These are phyloP conservation scores for Meteorus colon DNA, from an alignment of 2,888 invertebrate genomes.

Conservation along the genomic window DNA sequence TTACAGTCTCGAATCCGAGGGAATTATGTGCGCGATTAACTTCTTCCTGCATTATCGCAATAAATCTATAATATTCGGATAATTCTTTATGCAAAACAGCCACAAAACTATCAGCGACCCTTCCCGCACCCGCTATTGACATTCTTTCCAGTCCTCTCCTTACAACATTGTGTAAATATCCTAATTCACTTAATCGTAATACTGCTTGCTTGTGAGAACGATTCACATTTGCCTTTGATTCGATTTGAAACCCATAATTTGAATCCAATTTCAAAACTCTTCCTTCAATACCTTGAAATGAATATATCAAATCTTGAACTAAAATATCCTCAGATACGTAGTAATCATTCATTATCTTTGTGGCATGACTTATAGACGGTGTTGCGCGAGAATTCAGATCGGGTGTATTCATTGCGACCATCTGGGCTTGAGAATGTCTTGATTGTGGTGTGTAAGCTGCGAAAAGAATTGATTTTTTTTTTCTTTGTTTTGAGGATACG, in stretches of 20 bases:
- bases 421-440: constrained; percentile 59
- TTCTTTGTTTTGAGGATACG: neutral
- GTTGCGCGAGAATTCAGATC: constrained; percentile 57
- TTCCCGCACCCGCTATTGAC: constrained; percentile 79
- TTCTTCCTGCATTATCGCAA: constrained; percentile 91
- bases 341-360: constrained; percentile 65
- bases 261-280: constrained; percentile 82
- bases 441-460: constrained; percentile 62
- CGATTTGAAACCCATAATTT: constrained; percentile 79
- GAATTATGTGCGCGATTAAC: constrained; percentile 75
- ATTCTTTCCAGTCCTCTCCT: constrained; percentile 84
- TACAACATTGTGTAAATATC: constrained; percentile 88
- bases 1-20: constrained; percentile 63
- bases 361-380: constrained; percentile 48
- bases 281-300: constrained; percentile 92
- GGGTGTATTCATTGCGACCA: constrained; percentile 58
- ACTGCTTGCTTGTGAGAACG: constrained; percentile 79
- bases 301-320: constrained; percentile 87
- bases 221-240: constrained; percentile 75
- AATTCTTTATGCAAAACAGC: constrained; percentile 89
- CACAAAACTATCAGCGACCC: constrained; percentile 90
- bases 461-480: neutral
- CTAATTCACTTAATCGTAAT: constrained; percentile 87
- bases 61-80: constrained; percentile 89
- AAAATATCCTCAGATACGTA: constrained; percentile 75